Percentiles rank a stretch among this genome's conserved stretches.
Conservation (phyloP, 2,888 invertebrate species). For the Agonopterix alstromeriana region DNA sequence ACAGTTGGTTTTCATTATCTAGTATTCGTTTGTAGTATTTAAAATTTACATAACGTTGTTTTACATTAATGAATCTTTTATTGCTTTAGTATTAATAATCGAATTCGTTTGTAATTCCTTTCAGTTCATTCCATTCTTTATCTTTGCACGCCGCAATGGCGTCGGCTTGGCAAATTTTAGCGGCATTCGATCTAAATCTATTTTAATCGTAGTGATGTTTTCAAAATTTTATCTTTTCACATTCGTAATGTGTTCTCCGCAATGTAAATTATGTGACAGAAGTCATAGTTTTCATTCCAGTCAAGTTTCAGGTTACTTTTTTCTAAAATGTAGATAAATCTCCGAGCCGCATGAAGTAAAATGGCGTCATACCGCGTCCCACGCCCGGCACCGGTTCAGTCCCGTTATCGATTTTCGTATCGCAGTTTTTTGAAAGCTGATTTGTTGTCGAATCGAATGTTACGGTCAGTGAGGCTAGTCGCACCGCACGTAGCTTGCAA, state of each 20-base stretch:
- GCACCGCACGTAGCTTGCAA: slow-evolving; percentile 48
- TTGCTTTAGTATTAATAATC: slow-evolving; percentile 2
- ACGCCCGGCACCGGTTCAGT: slow-evolving; percentile 60
- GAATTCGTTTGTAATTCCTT: slow-evolving; percentile 29
- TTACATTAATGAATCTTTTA: neutral
- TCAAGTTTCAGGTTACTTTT: slow-evolving; percentile 49
- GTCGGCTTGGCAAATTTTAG: slow-evolving; percentile 60
- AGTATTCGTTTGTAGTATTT: slow-evolving; percentile 2
- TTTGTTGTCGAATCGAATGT: slow-evolving; percentile 30
- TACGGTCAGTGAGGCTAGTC: slow-evolving; percentile 29
- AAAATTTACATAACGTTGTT: slow-evolving; percentile 5
- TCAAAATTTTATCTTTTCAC: slow-evolving; percentile 62
- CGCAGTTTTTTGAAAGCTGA: slow-evolving; percentile 4
- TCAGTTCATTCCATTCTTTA: slow-evolving; percentile 31
- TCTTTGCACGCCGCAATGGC: slow-evolving; percentile 58
- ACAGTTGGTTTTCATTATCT: slow-evolving; percentile 22
- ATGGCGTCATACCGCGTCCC: slow-evolving; percentile 73
- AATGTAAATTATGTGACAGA: slow-evolving; percentile 40
- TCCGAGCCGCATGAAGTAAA: slow-evolving; percentile 69
- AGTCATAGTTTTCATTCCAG: slow-evolving; percentile 67
- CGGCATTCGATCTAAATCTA: slow-evolving; percentile 50
- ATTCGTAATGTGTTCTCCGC: slow-evolving; percentile 54
- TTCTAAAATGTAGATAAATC: slow-evolving; percentile 44
- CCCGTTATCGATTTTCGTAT: slow-evolving; percentile 50
- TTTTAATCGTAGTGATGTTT: slow-evolving; percentile 56